These are phyloP conservation scores for Papilio dardanus DNA, from an alignment of 1,140 invertebrate genomes.

Conservation along the genomic window DNA sequence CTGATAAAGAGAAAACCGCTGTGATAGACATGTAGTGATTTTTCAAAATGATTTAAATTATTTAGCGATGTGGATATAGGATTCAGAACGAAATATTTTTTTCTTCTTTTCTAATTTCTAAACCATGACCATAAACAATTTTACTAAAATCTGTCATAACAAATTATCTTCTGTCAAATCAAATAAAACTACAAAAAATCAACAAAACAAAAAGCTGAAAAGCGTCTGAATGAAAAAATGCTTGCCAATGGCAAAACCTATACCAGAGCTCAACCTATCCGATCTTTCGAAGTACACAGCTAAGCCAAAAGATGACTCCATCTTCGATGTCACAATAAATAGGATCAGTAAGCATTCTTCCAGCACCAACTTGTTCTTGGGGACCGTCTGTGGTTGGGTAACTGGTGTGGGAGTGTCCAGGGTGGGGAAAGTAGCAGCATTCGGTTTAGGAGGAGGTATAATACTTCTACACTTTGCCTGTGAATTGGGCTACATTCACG, in stretches of 20 bases:
- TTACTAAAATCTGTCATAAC: slow-evolving; percentile 39
- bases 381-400: slow-evolving; percentile 62
- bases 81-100: background rate
- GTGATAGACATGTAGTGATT: no score
- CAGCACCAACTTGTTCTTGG: slow-evolving; percentile 56
- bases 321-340: slow-evolving; percentile 53
- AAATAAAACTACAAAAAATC: slow-evolving; percentile 2
- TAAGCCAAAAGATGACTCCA: slow-evolving; percentile 49
- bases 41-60: no score
- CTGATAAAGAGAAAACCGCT: no score
- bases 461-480: slow-evolving; percentile 94
- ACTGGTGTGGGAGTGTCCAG: slow-evolving; percentile 84
- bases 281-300: slow-evolving; percentile 46
- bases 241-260: slow-evolving; percentile 59
- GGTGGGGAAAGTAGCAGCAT: slow-evolving; percentile 93
- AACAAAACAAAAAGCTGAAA: slow-evolving; percentile 36
- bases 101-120: background rate
- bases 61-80: no score
- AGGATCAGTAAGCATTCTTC: slow-evolving; percentile 53
- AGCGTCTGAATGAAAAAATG: slow-evolving; percentile 40
- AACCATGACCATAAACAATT: background rate
- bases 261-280: slow-evolving; percentile 57
- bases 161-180: slow-evolving; percentile 22
- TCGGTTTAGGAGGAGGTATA: slow-evolving; percentile 93
- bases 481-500: slow-evolving; percentile 93